A percentile compares a stretch with the other conserved stretches of the same genome.
Evolutionary conservation across 1,140 invertebrate species (phyloP).

Genomic region (Bombus confusus): DNA sequence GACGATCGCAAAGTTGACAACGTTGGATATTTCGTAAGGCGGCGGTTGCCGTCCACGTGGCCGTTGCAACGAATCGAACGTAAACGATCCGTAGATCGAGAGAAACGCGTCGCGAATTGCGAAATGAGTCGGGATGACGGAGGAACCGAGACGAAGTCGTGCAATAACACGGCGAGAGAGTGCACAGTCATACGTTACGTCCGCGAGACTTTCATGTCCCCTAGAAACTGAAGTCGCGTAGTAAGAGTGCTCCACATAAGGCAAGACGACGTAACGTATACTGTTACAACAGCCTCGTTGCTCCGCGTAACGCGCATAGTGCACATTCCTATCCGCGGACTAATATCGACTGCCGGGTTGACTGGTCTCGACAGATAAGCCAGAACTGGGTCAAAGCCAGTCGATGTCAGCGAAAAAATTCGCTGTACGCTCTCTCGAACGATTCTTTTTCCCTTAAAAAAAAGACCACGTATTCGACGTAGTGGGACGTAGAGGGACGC

Average conservation of each 20-base stretch:
- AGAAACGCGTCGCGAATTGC: too few species aligned
- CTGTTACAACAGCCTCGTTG: slow-evolving; percentile 51
- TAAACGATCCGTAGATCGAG: neutral
- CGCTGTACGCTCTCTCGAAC: neutral
- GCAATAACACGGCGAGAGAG: neutral
- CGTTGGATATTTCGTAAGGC: neutral
- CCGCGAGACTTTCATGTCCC: slow-evolving; percentile 35
- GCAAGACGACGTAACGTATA: slow-evolving; percentile 53
- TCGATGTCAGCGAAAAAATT: neutral
- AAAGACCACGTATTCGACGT: too few species aligned
- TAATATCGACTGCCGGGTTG: slow-evolving; percentile 56
- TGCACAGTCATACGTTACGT: slow-evolving; percentile 26
- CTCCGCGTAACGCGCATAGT: slow-evolving; percentile 48
- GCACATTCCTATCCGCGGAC: slow-evolving; percentile 40
- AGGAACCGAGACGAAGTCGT: neutral
- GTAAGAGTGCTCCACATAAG: slow-evolving; percentile 54
- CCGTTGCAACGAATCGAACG: neutral
- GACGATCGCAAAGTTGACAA: too few species aligned
- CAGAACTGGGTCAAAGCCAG: slow-evolving; percentile 46
- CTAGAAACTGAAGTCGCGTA: slow-evolving; percentile 53
- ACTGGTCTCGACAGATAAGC: slow-evolving; percentile 19
- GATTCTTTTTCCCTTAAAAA: neutral
- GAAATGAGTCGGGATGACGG: neutral
- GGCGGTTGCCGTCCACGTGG: too few species aligned
- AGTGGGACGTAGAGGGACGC: too few species aligned